phyloP scores from a whole-genome alignment of 2,797 vertebrate species.

The Neosalanx taihuensis region DNA sequence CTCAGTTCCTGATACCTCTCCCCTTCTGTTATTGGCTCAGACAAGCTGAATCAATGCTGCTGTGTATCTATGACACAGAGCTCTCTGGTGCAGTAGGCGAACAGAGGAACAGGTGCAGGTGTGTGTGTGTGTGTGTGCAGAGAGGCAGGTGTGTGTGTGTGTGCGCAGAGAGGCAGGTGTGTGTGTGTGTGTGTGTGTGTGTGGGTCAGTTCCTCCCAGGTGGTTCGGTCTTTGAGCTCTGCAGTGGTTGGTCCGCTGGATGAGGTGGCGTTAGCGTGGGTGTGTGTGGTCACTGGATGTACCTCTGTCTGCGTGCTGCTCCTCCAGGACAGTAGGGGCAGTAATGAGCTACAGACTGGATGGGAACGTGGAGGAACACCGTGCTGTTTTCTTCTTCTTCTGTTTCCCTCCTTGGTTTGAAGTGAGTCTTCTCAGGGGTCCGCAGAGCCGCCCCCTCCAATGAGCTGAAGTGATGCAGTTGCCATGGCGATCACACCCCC shows the following conservation, averaged over 20 bases:
- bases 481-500: slow-evolving; percentile 69
- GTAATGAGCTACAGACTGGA: too few species aligned
- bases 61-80: slow-evolving; percentile 1
- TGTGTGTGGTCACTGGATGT: background rate
- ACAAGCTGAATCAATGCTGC: slow-evolving; percentile 11
- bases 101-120: background rate
- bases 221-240: slow-evolving; percentile 5
- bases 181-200: background rate
- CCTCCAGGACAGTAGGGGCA: slow-evolving; percentile 3
- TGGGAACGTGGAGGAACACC: too few species aligned
- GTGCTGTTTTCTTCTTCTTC: slow-evolving; percentile 9
- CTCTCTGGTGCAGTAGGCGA: background rate
- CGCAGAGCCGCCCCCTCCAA: slow-evolving; percentile 57
- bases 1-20: background rate
- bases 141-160: background rate
- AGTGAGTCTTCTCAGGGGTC: slow-evolving; percentile 40
- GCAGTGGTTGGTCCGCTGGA: background rate
- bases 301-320: background rate
- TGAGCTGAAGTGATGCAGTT: slow-evolving; percentile 68
- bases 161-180: background rate
- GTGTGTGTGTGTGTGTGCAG: background rate
- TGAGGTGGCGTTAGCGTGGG: background rate
- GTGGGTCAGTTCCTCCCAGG: too few species aligned
- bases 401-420: slow-evolving; percentile 32
- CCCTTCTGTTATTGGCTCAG: slow-evolving; percentile 7